Percentiles rank a stretch among this genome's conserved stretches.
These are phyloP conservation scores for Eupithecia centaureata DNA, from an alignment of 2,888 invertebrate species.

Conservation along the genomic window DNA sequence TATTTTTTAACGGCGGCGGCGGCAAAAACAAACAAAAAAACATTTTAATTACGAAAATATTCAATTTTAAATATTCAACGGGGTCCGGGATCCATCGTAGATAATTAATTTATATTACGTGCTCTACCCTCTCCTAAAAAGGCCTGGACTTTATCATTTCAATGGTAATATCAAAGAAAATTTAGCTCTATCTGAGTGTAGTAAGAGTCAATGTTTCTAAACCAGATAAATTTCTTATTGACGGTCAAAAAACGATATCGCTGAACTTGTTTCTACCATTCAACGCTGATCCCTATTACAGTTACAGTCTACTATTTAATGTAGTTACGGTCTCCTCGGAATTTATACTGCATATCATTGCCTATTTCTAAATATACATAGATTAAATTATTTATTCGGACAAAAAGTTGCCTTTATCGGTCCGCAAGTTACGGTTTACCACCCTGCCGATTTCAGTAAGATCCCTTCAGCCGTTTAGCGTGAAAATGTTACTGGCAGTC, in stretches of 20 bases:
- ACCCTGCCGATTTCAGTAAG: too few relatives aligned
- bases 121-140: conserved; percentile 21
- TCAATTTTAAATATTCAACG: conserved; percentile 29
- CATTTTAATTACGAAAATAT: conserved; percentile 31
- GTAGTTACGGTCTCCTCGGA: not conserved
- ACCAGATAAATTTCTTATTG: not conserved
- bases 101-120: conserved; percentile 37
- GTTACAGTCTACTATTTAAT: too few relatives aligned
- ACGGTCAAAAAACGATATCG: not conserved
- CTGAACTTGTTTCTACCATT: not conserved
- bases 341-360: not conserved
- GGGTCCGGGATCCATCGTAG: conserved; percentile 19
- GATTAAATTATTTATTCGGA: too few relatives aligned
- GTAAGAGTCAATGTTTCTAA: not conserved
- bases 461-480: too few relatives aligned
- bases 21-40: conserved; percentile 26
- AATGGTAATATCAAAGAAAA: not conserved
- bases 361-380: too few relatives aligned
- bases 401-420: too few relatives aligned
- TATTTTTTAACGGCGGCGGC: not conserved
- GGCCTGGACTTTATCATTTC: not conserved
- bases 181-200: not conserved
- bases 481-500: too few relatives aligned
- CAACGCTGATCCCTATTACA: not conserved
- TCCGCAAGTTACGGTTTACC: too few relatives aligned